phyloP scores from a whole-genome alignment of 1,140 invertebrate species.

The Euglossa dilemma region DNA sequence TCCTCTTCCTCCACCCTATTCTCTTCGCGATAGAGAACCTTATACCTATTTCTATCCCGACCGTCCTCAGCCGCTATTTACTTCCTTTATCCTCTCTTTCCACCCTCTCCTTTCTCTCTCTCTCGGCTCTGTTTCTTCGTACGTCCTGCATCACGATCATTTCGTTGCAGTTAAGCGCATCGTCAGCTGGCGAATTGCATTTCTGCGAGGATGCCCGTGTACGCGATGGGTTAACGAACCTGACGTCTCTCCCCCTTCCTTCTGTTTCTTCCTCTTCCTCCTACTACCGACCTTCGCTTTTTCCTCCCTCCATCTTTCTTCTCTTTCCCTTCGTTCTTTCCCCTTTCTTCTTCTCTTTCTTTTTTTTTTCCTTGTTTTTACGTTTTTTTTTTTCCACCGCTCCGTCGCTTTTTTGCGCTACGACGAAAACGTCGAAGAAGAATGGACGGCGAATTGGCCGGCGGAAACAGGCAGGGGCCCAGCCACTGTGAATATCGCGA shows the following conservation, averaged over 20 bases:
- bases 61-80: not conserved
- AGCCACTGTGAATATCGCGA: conserved; percentile 29
- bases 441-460: conserved; percentile 42
- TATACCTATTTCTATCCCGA: conserved; percentile 32
- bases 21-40: not conserved
- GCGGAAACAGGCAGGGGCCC: conserved; percentile 9
- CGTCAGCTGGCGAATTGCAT: conserved; percentile 77
- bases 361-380: not conserved
- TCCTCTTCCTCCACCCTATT: not conserved
- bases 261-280: not conserved
- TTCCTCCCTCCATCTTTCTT: conserved; percentile 12
- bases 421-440: conserved; percentile 47
- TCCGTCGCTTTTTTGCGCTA: not conserved
- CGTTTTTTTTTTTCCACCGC: no score
- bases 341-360: conserved; percentile 10
- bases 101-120: not conserved
- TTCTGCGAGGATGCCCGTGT: conserved; percentile 48
- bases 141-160: conserved; percentile 57
- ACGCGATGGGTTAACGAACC: conserved; percentile 64
- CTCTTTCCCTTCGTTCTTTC: not conserved
- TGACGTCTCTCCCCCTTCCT: conserved; percentile 22
- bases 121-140: conserved; percentile 1
- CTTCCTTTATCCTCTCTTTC: conserved; percentile 1
- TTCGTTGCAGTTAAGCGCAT: conserved; percentile 71
- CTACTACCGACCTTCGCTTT: conserved; percentile 3